Evolutionary conservation across 2,113 vertebrate genomes (phyloP).

Genomic region (Bucco capensis): DNA sequence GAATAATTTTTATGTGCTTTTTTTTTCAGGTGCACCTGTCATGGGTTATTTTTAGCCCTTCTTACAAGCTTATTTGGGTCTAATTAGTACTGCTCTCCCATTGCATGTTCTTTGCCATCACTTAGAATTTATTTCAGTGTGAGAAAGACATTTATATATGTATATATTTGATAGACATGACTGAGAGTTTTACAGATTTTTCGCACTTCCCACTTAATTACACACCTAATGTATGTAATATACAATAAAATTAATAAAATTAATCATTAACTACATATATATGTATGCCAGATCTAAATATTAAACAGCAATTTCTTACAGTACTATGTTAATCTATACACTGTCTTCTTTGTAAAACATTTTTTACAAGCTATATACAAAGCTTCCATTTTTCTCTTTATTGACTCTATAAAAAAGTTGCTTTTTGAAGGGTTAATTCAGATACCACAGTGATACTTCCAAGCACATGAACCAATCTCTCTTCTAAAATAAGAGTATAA

Average conservation of each 20-base stretch:
- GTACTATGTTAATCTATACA: neutral
- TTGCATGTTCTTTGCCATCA: neutral
- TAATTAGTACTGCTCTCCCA: neutral
- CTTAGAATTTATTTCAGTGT: neutral
- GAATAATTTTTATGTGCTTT: neutral
- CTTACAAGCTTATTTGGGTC: neutral
- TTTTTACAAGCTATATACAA: neutral
- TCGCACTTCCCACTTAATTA: neutral
- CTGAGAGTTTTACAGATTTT: neutral
- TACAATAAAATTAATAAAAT: neutral
- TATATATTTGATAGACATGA: neutral
- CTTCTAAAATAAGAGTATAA: neutral
- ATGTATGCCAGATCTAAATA: neutral
- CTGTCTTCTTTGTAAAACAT: neutral
- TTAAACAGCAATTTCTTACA: neutral
- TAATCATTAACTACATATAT: neutral
- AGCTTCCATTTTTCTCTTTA: neutral
- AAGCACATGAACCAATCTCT: neutral
- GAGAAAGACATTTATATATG: neutral
- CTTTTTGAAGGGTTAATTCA: neutral
- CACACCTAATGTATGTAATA: neutral
- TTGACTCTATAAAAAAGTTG: neutral
- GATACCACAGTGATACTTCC: neutral
- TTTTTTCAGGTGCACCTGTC: neutral
- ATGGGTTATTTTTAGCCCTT: neutral